Conservation (phyloP, 2,888 invertebrate genomes). For the Pollenia amentaria region DNA sequence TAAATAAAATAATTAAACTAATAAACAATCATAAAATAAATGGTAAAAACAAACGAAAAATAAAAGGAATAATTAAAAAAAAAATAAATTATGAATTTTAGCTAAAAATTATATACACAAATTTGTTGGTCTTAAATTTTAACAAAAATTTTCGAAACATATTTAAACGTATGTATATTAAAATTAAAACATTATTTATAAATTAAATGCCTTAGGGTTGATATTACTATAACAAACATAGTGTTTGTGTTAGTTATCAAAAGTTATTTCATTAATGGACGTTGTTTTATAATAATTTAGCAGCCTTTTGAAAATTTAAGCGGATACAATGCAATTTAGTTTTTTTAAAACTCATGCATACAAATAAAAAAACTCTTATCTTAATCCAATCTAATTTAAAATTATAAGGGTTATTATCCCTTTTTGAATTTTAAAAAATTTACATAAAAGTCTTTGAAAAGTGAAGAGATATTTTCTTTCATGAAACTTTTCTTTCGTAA, state of each 20-base stretch:
- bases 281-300: not conserved
- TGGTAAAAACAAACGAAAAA: not conserved
- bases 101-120: conserved; percentile 76
- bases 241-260: conserved; percentile 28
- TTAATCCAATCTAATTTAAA: too few species aligned
- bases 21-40: conserved; percentile 30
- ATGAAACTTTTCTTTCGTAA: too few species aligned
- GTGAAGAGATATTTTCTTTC: too few species aligned
- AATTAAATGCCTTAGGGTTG: conserved; percentile 55
- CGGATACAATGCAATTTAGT: conserved; percentile 1
- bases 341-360: not conserved
- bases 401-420: too few species aligned
- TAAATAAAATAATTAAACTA: conserved; percentile 53
- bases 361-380: not conserved
- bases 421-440: too few species aligned
- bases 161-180: not conserved
- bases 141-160: conserved; percentile 58
- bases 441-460: too few species aligned
- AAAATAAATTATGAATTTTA: conserved; percentile 75
- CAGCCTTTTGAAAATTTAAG: conserved; percentile 28
- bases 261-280: not conserved
- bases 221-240: conserved; percentile 47
- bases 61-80: conserved; percentile 49
- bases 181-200: conserved; percentile 9
- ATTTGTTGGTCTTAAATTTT: conserved; percentile 56